Evolutionary conservation across 2,113 vertebrate species (phyloP).

Genomic region (Salminus brasiliensis): DNA sequence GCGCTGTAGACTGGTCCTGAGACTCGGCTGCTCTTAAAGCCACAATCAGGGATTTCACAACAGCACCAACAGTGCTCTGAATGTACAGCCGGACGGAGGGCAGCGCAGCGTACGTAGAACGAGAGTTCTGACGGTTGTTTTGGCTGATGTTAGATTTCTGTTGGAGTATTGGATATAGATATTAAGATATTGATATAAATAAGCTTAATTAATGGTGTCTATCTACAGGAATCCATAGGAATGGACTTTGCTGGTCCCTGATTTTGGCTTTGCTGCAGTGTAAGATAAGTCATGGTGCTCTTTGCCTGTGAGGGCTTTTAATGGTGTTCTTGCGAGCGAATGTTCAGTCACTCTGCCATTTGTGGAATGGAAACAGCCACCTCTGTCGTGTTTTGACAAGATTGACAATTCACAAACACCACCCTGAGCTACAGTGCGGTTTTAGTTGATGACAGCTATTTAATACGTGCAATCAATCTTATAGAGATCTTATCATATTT

Average conservation of each 20-base stretch:
- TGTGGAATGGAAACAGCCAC: background rate
- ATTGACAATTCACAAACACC: background rate
- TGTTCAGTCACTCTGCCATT: background rate
- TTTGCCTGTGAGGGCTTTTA: background rate
- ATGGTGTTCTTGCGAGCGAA: background rate
- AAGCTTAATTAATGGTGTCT: background rate
- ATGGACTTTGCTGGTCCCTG: background rate
- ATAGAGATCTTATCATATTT: background rate
- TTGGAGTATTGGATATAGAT: too few relatives aligned
- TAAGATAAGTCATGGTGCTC: background rate
- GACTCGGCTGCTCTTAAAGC: conserved; percentile 1
- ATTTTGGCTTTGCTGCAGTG: conserved; percentile 11
- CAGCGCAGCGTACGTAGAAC: background rate
- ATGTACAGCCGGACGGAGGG: background rate
- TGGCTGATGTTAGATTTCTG: too few relatives aligned
- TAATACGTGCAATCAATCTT: background rate
- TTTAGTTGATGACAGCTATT: background rate
- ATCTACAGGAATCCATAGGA: too few relatives aligned
- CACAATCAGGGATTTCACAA: conserved; percentile 11
- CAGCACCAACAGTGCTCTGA: background rate
- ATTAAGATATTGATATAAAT: too few relatives aligned
- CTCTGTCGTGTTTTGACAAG: background rate
- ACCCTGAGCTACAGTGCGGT: background rate
- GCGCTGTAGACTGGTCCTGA: background rate
- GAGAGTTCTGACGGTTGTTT: too few relatives aligned